Conservation (phyloP, 2,797 vertebrate genomes). For the Loris lydekkerianus region DNA sequence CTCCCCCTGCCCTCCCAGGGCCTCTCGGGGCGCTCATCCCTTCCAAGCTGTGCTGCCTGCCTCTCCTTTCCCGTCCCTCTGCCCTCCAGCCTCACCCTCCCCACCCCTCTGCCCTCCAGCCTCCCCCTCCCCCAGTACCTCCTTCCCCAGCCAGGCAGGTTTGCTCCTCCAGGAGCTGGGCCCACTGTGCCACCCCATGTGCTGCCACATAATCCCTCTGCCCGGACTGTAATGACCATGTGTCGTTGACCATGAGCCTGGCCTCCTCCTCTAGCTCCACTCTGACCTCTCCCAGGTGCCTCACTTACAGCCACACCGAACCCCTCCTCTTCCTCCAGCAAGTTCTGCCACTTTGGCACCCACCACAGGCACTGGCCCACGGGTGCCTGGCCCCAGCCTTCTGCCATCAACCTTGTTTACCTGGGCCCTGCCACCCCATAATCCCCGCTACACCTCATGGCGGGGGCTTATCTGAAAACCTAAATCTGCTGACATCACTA, state of each 20-base stretch:
- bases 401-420: background rate
- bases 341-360: background rate
- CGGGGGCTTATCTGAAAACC: background rate
- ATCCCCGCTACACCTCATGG: background rate
- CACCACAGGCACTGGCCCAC: background rate
- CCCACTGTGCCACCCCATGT: accelerated
- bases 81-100: background rate
- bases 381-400: background rate
- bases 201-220: accelerated
- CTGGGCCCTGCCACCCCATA: background rate
- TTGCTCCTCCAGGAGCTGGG: background rate
- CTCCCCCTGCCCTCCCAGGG: too few species aligned
- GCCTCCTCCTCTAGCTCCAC: background rate
- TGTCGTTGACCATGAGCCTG: accelerated
- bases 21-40: background rate
- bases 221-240: background rate
- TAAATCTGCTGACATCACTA: background rate
- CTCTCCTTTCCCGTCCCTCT: background rate
- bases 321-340: background rate
- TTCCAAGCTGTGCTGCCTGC: too few species aligned
- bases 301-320: background rate
- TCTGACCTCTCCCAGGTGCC: background rate
- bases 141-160: too few species aligned
- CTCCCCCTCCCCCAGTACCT: background rate
- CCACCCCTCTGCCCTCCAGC: background rate